A percentile compares a stretch with the other conserved stretches of the same genome.
Conservation (phyloP, 2,797 vertebrate genomes). For the Danio albolineatus region DNA sequence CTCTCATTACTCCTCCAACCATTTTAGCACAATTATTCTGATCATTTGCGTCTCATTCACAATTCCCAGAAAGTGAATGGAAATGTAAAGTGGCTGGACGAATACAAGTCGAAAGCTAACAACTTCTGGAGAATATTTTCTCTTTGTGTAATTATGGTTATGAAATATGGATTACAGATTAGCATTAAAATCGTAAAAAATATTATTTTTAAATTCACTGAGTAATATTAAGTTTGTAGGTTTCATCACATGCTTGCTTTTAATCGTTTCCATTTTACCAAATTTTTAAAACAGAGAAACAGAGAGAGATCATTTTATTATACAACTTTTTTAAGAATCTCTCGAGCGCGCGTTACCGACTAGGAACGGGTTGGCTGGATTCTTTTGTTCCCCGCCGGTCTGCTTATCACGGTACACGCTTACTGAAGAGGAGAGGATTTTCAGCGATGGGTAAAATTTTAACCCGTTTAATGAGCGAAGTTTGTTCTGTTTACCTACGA, state of each 20-base stretch:
- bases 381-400: constrained; percentile 14
- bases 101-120: background rate
- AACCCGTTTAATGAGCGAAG: background rate
- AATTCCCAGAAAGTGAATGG: background rate
- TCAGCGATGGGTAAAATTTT: constrained; percentile 21
- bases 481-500: background rate
- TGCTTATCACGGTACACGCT: background rate
- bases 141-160: background rate
- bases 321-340: background rate
- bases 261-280: background rate
- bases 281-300: background rate
- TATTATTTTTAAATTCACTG: background rate
- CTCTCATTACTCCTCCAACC: constrained; percentile 76
- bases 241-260: background rate
- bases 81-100: background rate
- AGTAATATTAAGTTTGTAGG: background rate
- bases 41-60: constrained; percentile 27
- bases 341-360: background rate
- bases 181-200: background rate
- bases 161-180: constrained; percentile 5
- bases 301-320: background rate
- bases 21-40: constrained; percentile 59
- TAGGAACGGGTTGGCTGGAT: background rate
- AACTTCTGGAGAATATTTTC: background rate
- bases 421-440: background rate